Conservation (phyloP, 1,140 invertebrate species). For the Melitaea cinxia region DNA sequence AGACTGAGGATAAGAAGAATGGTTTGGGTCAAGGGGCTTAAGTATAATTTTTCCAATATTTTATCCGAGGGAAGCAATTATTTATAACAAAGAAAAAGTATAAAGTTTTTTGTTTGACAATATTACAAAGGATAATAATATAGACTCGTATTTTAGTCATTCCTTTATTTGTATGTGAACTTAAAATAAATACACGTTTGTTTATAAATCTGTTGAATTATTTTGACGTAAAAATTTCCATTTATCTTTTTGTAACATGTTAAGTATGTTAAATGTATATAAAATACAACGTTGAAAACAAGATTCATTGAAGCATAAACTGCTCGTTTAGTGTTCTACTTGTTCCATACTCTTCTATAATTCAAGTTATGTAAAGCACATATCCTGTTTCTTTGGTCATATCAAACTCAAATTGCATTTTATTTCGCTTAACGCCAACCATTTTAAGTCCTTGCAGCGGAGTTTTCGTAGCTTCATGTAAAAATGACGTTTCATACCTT, state of each 20-base stretch:
- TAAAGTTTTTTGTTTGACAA: no score
- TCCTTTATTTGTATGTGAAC: no score
- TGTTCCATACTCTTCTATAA: slow-evolving; percentile 5
- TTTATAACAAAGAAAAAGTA: no score
- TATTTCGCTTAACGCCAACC: slow-evolving; percentile 9
- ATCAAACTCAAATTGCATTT: slow-evolving; percentile 22
- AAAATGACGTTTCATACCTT: slow-evolving; percentile 9
- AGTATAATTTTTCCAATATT: neutral
- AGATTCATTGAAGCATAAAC: neutral
- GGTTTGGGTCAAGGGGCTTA: neutral
- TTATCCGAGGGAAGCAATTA: neutral
- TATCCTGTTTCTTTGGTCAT: slow-evolving; percentile 4
- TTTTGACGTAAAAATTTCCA: no score
- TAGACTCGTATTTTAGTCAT: no score
- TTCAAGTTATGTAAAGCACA: slow-evolving; percentile 6
- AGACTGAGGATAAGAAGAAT: no score
- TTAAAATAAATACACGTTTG: no score
- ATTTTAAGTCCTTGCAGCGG: slow-evolving; percentile 15
- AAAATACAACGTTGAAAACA: neutral
- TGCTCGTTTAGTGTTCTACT: neutral
- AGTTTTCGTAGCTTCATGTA: slow-evolving; percentile 28
- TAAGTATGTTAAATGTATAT: no score
- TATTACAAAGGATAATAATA: no score
- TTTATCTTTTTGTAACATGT: no score
- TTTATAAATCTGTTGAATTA: no score